These are phyloP conservation scores for Lophura nycthemera DNA, from an alignment of 2,113 vertebrate genomes.

Conservation along the genomic window DNA sequence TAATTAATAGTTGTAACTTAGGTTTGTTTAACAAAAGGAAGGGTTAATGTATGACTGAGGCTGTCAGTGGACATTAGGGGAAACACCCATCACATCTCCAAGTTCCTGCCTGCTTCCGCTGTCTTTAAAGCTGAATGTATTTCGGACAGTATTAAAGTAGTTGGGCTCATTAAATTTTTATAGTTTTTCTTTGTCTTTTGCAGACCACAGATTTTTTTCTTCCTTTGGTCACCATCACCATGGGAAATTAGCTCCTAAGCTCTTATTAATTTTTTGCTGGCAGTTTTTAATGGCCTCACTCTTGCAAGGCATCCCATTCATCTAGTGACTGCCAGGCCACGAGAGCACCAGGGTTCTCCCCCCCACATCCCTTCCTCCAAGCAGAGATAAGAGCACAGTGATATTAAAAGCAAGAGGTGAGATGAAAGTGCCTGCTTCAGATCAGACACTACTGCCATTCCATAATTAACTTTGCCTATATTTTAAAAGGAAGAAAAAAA, in stretches of 20 bases:
- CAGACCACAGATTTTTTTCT: neutral
- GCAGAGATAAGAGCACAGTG: conserved; percentile 29
- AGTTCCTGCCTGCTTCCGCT: neutral
- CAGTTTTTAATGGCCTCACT: neutral
- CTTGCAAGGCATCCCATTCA: conserved; percentile 14
- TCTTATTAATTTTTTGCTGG: neutral
- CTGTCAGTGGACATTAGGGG: conserved; percentile 9
- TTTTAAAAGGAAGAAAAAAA: conserved; percentile 52
- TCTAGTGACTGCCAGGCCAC: neutral
- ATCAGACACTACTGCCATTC: neutral
- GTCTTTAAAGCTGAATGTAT: neutral
- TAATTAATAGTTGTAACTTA: neutral
- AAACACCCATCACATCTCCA: neutral
- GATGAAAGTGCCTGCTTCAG: conserved; percentile 47
- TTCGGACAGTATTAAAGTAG: neutral
- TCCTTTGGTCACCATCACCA: neutral
- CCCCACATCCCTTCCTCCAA: neutral
- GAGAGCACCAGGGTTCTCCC: neutral
- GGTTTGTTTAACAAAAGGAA: conserved; percentile 10
- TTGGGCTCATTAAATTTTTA: conserved; percentile 3
- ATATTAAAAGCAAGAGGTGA: conserved; percentile 59
- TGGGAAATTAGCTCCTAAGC: conserved; percentile 3
- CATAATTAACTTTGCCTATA: conserved; percentile 64
- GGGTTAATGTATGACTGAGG: neutral
- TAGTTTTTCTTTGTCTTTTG: neutral